phyloP scores from a whole-genome alignment of 2,797 vertebrate species.

The Chromis chromis region DNA sequence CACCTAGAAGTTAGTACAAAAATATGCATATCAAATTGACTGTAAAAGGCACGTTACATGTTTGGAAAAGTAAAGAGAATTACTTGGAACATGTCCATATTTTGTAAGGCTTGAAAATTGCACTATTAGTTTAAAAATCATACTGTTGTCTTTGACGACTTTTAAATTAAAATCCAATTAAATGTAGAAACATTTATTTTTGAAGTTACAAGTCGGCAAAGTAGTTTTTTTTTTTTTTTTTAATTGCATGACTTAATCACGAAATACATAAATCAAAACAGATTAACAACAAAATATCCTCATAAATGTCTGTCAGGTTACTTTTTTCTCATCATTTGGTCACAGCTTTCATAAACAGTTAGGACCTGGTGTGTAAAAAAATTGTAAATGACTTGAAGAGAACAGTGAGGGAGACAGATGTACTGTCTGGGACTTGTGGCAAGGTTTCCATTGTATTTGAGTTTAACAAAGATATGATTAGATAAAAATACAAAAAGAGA shows the following conservation, averaged over 20 bases:
- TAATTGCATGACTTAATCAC: constrained; percentile 5
- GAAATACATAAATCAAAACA: neutral
- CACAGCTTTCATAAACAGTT: neutral
- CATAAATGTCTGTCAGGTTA: neutral
- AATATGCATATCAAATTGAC: neutral
- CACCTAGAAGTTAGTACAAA: neutral
- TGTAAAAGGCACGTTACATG: neutral
- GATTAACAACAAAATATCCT: neutral
- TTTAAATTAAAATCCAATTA: neutral
- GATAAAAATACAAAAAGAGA: constrained; percentile 4
- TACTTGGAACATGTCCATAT: neutral
- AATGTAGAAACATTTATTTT: neutral
- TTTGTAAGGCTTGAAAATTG: constrained; percentile 9
- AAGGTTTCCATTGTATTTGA: constrained; percentile 1
- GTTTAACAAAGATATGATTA: constrained; percentile 24
- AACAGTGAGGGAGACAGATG: constrained; percentile 6
- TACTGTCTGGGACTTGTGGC: constrained; percentile 59
- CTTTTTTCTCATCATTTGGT: constrained; percentile 7
- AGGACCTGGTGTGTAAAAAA: neutral
- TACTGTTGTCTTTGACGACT: neutral
- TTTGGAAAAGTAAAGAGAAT: neutral
- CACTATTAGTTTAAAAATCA: neutral
- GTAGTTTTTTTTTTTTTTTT: neutral
- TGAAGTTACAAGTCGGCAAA: neutral
- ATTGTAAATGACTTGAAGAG: constrained; percentile 5